phyloP scores from a whole-genome alignment of 1,140 invertebrate genomes.

The Thereuonema tuberculata region DNA sequence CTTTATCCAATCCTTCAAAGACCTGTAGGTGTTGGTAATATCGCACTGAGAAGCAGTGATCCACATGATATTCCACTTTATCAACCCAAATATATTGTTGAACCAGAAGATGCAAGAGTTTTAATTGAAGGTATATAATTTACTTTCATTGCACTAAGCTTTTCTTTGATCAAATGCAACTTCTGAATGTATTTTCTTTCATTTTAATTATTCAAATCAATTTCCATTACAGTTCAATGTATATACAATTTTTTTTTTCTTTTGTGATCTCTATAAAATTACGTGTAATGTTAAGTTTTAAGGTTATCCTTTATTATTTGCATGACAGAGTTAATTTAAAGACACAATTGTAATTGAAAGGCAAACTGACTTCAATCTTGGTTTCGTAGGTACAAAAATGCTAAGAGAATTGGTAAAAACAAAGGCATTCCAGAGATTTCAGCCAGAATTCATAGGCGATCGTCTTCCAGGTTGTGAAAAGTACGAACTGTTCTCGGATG shows the following conservation, averaged over 20 bases:
- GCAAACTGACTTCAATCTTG: too few relatives aligned
- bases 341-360: too few relatives aligned
- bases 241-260: background rate
- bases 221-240: background rate
- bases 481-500: conserved; percentile 48
- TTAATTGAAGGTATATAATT: conserved; percentile 45
- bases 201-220: background rate
- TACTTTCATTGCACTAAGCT: conserved; percentile 51
- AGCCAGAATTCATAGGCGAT: conserved; percentile 39
- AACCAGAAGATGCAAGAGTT: too few relatives aligned
- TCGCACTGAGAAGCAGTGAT: conserved; percentile 48
- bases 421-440: conserved; percentile 10
- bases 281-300: too few relatives aligned
- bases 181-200: too few relatives aligned
- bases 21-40: conserved; percentile 51
- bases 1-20: conserved; percentile 42
- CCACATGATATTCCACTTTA: conserved; percentile 56
- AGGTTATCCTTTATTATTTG: too few relatives aligned
- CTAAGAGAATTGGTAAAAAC: too few relatives aligned
- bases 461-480: conserved; percentile 62
- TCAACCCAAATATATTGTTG: conserved; percentile 67
- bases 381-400: too few relatives aligned
- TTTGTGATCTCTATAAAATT: too few relatives aligned
- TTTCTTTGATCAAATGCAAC: conserved; percentile 43
- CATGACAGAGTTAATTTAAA: too few relatives aligned